A percentile compares a stretch with the other conserved stretches of the same genome.
These are phyloP conservation scores for Panzeria rudis DNA, from an alignment of 2,888 invertebrate genomes.

Conservation along the genomic window DNA sequence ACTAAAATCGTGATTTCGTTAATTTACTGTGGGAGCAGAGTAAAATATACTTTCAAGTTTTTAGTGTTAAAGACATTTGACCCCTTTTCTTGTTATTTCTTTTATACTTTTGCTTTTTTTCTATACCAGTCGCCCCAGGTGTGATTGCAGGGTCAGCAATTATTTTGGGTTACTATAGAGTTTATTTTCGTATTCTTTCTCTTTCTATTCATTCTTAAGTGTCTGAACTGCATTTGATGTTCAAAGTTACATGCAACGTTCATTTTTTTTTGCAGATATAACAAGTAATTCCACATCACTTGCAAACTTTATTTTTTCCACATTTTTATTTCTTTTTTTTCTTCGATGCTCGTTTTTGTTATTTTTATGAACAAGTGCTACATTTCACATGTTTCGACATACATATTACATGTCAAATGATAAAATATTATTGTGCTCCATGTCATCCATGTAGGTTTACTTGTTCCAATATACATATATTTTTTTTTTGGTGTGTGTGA, in stretches of 20 bases:
- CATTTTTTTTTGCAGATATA: constrained; percentile 46
- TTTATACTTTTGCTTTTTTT: constrained; percentile 86
- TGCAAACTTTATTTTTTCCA: constrained; percentile 52
- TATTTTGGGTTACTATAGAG: constrained; percentile 77
- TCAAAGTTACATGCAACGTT: constrained; percentile 29
- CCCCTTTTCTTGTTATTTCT: constrained; percentile 79
- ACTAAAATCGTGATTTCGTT: constrained; percentile 15
- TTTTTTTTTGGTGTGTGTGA: background rate
- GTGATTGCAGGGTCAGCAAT: constrained; percentile 80
- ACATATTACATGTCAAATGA: constrained; percentile 55
- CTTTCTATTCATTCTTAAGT: constrained; percentile 4
- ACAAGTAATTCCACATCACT: constrained; percentile 64
- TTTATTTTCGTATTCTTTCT: constrained; percentile 16
- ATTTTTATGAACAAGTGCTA: constrained; percentile 43
- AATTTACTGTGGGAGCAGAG: background rate
- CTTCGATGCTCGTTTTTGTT: constrained; percentile 28
- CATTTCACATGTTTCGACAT: constrained; percentile 53
- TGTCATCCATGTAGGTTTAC: constrained; percentile 3
- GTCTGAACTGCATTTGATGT: constrained; percentile 31
- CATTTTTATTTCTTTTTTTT: background rate
- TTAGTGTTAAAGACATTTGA: constrained; percentile 64
- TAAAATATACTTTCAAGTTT: constrained; percentile 51
- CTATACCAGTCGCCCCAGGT: constrained; percentile 97
- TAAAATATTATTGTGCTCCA: constrained; percentile 41
- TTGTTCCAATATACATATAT: constrained; percentile 6